Percentiles rank a stretch among this genome's conserved stretches.
Conservation (phyloP, 2,797 vertebrate genomes). For the Melanotaenia boesemani region DNA sequence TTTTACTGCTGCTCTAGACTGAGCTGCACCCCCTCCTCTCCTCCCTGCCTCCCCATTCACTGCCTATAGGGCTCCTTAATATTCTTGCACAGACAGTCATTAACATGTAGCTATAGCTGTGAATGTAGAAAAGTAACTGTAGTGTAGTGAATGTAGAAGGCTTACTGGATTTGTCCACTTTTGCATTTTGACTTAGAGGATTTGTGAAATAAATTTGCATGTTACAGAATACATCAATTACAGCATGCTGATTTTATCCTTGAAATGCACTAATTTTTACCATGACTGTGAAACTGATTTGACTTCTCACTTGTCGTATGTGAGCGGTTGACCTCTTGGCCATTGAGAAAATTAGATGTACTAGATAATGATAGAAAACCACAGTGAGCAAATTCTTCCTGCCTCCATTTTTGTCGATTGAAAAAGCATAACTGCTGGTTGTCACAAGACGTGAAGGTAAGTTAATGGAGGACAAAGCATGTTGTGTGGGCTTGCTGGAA, state of each 20-base stretch:
- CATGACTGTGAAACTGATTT: conserved; percentile 38
- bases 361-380: conserved; percentile 12
- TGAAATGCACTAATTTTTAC: conserved; percentile 41
- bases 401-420: conserved; percentile 26
- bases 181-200: conserved; percentile 20
- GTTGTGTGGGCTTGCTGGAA: conserved; percentile 15
- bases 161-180: conserved; percentile 45
- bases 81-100: conserved; percentile 38
- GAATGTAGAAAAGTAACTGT: conserved; percentile 31
- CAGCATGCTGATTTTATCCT: conserved; percentile 15
- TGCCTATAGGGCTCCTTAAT: conserved; percentile 32
- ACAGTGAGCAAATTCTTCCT: not conserved
- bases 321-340: conserved; percentile 36
- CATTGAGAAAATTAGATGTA: conserved; percentile 40
- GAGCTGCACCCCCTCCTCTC: conserved; percentile 6
- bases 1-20: conserved; percentile 28
- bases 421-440: conserved; percentile 25
- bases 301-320: conserved; percentile 44
- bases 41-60: conserved; percentile 1
- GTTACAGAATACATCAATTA: conserved; percentile 35
- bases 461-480: conserved; percentile 30
- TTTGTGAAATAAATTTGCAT: conserved; percentile 23
- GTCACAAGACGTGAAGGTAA: conserved; percentile 52
- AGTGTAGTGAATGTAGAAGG: conserved; percentile 3
- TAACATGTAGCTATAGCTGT: conserved; percentile 41